These are phyloP conservation scores for Rousettus leschenaultii DNA, from an alignment of 2,113 vertebrate species.

Conservation along the genomic window DNA sequence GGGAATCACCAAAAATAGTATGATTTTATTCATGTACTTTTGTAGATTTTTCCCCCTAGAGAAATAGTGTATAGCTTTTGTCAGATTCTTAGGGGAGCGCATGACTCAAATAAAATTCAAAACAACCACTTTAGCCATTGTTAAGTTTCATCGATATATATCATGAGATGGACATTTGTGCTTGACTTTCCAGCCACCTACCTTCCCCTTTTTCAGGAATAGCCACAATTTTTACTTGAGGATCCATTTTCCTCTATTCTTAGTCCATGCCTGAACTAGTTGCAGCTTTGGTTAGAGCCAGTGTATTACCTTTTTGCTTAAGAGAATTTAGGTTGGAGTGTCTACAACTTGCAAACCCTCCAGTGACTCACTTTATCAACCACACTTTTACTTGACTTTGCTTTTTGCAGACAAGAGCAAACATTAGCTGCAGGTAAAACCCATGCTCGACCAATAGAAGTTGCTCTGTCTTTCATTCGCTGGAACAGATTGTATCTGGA, in stretches of 20 bases:
- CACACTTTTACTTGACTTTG: not conserved
- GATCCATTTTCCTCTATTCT: not conserved
- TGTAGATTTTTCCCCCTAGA: not conserved
- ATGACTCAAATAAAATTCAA: not conserved
- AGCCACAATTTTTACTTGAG: not conserved
- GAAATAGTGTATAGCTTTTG: not conserved
- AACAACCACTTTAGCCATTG: not conserved
- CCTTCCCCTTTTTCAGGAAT: not conserved
- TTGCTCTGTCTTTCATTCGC: not conserved
- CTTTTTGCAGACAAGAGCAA: not conserved
- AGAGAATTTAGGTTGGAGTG: not conserved
- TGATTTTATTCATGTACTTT: not conserved
- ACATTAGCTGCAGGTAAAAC: not conserved
- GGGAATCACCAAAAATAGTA: not conserved
- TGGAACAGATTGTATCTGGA: not conserved
- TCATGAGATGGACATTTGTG: not conserved
- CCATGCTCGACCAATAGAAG: not conserved
- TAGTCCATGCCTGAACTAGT: not conserved
- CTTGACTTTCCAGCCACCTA: not conserved
- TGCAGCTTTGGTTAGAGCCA: not conserved
- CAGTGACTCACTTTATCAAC: not conserved
- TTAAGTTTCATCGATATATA: not conserved
- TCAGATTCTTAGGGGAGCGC: not conserved
- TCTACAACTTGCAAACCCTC: not conserved
- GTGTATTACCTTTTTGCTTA: not conserved